Evolutionary conservation across 2,113 vertebrate species (phyloP).

Genomic region (Calidris pugnax): DNA sequence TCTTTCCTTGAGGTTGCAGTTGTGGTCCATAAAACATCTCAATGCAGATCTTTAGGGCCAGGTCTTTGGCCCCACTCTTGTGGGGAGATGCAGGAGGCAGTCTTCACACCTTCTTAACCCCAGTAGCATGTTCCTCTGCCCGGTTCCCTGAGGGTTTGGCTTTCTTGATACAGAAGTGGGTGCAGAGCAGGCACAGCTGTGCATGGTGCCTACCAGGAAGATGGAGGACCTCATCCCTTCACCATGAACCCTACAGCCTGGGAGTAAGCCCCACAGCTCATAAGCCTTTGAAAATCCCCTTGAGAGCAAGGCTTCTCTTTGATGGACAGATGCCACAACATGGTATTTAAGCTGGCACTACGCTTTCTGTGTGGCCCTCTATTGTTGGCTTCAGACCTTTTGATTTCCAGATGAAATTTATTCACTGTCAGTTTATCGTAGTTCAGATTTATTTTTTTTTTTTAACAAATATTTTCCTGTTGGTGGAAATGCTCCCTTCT

Average conservation of each 20-base stretch:
- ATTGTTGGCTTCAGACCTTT: neutral
- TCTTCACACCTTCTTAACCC: neutral
- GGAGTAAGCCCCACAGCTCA: neutral
- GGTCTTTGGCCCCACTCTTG: neutral
- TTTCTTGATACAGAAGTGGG: neutral
- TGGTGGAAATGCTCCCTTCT: neutral
- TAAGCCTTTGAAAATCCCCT: neutral
- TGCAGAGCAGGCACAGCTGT: neutral
- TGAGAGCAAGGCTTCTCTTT: neutral
- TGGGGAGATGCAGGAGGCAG: neutral
- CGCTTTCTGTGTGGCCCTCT: accelerated
- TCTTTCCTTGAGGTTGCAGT: neutral
- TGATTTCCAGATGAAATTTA: neutral
- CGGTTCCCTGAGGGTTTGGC: accelerated
- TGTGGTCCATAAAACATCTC: neutral
- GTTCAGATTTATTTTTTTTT: neutral
- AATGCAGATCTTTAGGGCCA: neutral
- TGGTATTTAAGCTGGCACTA: neutral
- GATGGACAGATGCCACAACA: accelerated
- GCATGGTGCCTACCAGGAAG: neutral
- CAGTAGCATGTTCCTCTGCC: accelerated
- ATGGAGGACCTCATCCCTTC: neutral
- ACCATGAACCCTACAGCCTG: neutral
- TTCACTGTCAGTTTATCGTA: neutral
- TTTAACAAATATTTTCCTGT: neutral